phyloP scores from a whole-genome alignment of 2,113 vertebrate genomes.

The Pipra filicauda region DNA sequence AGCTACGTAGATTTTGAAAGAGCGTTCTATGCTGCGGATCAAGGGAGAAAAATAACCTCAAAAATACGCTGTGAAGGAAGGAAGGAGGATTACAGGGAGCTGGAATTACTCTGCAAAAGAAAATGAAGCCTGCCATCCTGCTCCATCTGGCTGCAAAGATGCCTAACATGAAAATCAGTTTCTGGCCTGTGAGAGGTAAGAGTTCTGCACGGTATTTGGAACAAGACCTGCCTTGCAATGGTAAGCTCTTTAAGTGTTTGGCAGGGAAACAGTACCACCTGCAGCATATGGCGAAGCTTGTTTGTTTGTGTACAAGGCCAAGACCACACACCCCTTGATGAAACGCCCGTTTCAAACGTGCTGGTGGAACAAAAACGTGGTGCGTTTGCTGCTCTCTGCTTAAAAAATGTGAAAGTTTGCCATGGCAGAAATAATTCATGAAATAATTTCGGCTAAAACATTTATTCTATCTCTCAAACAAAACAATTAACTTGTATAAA shows the following conservation, averaged over 20 bases:
- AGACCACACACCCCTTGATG: background rate
- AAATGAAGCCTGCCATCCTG: background rate
- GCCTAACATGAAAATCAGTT: accelerated
- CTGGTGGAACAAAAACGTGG: background rate
- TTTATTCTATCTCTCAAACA: background rate
- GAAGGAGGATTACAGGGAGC: background rate
- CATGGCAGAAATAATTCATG: background rate
- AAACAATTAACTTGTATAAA: background rate
- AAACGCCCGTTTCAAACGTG: background rate
- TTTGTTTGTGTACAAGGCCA: background rate
- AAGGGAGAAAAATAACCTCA: slow-evolving; percentile 26
- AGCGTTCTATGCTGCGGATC: slow-evolving; percentile 11
- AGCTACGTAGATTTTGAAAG: slow-evolving; percentile 14
- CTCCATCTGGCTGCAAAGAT: background rate
- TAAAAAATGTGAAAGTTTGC: background rate
- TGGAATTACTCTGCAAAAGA: slow-evolving; percentile 5
- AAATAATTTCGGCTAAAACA: background rate
- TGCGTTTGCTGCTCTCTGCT: background rate
- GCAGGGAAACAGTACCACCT: background rate
- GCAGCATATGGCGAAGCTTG: background rate
- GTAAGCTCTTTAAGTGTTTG: background rate
- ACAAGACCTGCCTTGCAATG: background rate
- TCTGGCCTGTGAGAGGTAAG: background rate
- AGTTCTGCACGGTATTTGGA: background rate
- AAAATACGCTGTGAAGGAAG: slow-evolving; percentile 11